phyloP scores from a whole-genome alignment of 2,888 invertebrate species.

The Noctuana brunneofusca region DNA sequence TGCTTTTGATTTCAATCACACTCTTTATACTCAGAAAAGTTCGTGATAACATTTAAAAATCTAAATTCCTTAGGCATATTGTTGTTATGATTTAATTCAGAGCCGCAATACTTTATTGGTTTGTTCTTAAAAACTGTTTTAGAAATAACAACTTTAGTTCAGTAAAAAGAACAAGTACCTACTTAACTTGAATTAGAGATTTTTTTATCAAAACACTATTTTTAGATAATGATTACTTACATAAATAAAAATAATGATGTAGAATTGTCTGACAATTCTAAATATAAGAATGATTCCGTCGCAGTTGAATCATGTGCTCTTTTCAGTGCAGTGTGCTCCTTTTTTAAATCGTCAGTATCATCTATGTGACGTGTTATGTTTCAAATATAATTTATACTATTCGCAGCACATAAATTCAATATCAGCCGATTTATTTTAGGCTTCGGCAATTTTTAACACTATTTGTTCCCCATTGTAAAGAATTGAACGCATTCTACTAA shows the following conservation, averaged over 20 bases:
- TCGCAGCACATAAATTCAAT: slow-evolving; percentile 12
- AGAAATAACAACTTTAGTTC: too few relatives aligned
- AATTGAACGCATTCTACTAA: slow-evolving; percentile 43
- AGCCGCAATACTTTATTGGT: too few relatives aligned
- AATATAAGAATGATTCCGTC: slow-evolving; percentile 58
- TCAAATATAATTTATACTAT: slow-evolving; percentile 3
- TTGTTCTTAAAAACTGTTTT: too few relatives aligned
- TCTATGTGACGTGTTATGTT: slow-evolving; percentile 4
- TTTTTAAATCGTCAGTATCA: slow-evolving; percentile 11
- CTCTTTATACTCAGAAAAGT: too few relatives aligned
- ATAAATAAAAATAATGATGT: not conserved
- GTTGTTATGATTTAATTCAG: too few relatives aligned
- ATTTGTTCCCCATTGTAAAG: slow-evolving; percentile 40
- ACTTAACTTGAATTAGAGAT: too few relatives aligned
- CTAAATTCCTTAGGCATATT: too few relatives aligned
- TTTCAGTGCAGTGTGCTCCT: slow-evolving; percentile 22
- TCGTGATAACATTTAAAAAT: too few relatives aligned
- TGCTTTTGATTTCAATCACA: too few relatives aligned
- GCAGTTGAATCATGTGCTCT: slow-evolving; percentile 50
- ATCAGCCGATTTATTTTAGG: slow-evolving; percentile 27
- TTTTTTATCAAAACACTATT: too few relatives aligned
- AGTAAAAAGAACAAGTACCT: too few relatives aligned
- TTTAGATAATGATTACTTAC: too few relatives aligned
- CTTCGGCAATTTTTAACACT: slow-evolving; percentile 19
- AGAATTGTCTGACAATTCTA: slow-evolving; percentile 50